Conservation (phyloP, 2,797 vertebrate genomes). For the Onychomys torridus region DNA sequence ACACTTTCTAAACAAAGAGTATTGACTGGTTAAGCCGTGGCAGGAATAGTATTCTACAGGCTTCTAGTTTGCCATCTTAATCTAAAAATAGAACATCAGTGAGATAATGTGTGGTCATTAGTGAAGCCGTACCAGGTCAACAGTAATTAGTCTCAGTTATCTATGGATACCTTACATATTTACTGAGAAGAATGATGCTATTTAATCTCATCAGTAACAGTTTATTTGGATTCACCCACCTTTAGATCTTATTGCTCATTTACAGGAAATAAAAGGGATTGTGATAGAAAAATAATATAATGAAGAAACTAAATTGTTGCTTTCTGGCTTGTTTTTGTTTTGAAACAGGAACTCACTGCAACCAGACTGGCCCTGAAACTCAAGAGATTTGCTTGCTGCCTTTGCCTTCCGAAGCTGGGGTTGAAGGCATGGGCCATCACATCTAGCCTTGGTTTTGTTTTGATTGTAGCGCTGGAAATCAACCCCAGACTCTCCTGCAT, state of each 20-base stretch:
- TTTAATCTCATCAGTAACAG: not conserved
- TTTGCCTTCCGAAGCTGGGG: too few relatives aligned
- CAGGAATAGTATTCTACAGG: not conserved
- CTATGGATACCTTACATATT: not conserved
- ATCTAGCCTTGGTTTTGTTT: not conserved
- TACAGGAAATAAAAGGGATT: not conserved
- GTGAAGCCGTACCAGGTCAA: not conserved
- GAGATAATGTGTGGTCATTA: not conserved
- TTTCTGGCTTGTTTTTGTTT: not conserved
- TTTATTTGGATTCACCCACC: not conserved
- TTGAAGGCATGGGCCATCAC: not conserved
- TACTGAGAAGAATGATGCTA: not conserved
- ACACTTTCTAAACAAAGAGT: not conserved
- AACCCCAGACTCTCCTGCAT: not conserved
- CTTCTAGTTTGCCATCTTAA: not conserved
- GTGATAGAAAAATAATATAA: not conserved
- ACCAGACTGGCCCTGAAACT: not conserved
- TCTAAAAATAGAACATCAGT: not conserved
- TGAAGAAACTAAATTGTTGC: not conserved
- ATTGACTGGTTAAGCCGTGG: not conserved
- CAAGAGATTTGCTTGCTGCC: not conserved
- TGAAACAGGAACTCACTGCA: not conserved
- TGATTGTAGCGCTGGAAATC: not conserved
- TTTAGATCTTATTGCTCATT: not conserved
- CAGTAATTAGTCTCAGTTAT: not conserved